Base-by-base conservation (phyloP, 2,113 vertebrate genomes). In the Proteles cristata region DNA sequence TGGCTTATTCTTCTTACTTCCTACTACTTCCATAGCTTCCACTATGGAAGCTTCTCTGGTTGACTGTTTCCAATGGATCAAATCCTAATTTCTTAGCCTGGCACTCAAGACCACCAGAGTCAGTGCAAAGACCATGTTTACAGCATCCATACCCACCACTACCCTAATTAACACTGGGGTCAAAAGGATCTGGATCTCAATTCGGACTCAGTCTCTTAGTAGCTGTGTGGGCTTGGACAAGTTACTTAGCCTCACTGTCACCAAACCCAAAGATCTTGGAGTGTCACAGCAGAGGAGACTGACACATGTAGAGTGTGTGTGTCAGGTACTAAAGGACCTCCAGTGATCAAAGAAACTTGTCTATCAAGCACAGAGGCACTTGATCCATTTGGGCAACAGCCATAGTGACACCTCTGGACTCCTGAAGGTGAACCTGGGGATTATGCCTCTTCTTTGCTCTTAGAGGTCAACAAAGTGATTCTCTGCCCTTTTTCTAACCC, bases 361-460 rank as follows among this genome's bases (percentile, higher is more conserved):
- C 12, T 73, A 5, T 50, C 6, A 8, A 87, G 4, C 69, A 85
- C 31, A 88, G 69, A 71, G 2, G 9, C 50, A 31, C 1, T 3
- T 3, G 1, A 55, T 7, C 14, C 9, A 3, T 5, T 4, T 4
- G 26, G 12, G 14, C 1, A 43, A 28, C 5, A 31, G 3, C 11
- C 25, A 5, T 0, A 0, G 7, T 8, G 9, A 25, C 43, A 63
- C 15, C 69, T 69, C 45, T 19, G 28, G 50, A 28, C 39, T 11
- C 10, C 43, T n/a, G 35, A 55, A 58, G 16, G n/a, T 65, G n/a
- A 83, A 5, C 53, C 58, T 3, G 31, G 76, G 28, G 23, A 4
- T 15, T 4, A 43, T 85, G 7, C 68, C 53, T 66, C 53, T 76
- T 88, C n/a, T 81, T 61, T 39, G 50, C 28, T 90, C 16, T 58